These are phyloP conservation scores for Temnothorax longispinosus DNA, from an alignment of 1,140 invertebrate species.

Conservation along the genomic window DNA sequence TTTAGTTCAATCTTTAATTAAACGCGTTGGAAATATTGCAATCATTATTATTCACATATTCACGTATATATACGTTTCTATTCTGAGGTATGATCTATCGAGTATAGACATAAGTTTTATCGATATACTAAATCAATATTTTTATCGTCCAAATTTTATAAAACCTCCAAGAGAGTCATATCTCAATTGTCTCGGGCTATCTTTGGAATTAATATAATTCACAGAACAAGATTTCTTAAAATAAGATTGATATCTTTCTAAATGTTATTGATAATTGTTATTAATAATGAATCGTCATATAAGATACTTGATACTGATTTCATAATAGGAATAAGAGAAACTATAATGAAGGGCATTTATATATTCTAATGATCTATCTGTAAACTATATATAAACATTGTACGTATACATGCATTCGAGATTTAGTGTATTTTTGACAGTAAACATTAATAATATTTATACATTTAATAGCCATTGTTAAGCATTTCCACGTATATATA, in stretches of 20 bases:
- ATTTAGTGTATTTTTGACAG: constrained; percentile 38
- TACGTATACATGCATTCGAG: neutral
- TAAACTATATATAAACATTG: constrained; percentile 47
- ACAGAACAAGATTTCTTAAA: neutral
- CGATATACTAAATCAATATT: constrained; percentile 31
- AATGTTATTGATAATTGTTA: constrained; percentile 31
- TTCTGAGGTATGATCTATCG: constrained; percentile 22
- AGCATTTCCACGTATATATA: neutral
- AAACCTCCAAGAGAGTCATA: neutral
- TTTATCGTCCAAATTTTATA: constrained; percentile 26
- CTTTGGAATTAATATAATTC: neutral
- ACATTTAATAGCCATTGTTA: neutral
- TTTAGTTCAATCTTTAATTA: constrained; percentile 49
- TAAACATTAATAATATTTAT: constrained; percentile 17
- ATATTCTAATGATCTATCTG: constrained; percentile 59
- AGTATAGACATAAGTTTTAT: constrained; percentile 23
- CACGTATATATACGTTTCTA: neutral
- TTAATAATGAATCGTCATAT: constrained; percentile 28
- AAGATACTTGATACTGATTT: constrained; percentile 70
- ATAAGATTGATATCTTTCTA: constrained; percentile 24
- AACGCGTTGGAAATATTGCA: neutral
- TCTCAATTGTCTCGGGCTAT: neutral
- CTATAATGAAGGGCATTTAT: constrained; percentile 62
- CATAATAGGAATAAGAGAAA: constrained; percentile 67
- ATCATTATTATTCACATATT: neutral